Conservation (phyloP, 2,888 invertebrate genomes). For the Sclerodermus sp. region DNA sequence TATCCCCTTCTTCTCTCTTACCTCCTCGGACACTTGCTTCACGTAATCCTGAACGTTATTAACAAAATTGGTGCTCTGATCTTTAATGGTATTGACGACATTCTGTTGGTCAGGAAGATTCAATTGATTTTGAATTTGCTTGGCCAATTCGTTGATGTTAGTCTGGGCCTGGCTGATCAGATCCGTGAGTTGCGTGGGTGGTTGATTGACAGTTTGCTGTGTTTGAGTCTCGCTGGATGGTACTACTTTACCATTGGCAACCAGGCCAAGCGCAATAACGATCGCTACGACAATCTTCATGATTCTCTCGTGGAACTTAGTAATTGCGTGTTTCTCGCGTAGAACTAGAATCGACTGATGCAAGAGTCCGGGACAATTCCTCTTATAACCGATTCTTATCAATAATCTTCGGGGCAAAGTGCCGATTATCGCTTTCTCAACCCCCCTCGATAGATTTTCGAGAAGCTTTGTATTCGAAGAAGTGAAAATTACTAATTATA, state of each 20-base stretch:
- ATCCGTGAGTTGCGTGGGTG: slow-evolving; percentile 27
- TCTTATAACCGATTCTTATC: slow-evolving; percentile 49
- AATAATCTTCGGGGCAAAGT: slow-evolving; percentile 37
- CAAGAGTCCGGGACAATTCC: slow-evolving; percentile 16
- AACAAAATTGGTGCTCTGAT: slow-evolving; percentile 37
- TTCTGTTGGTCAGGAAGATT: slow-evolving; percentile 41
- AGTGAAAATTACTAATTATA: too few species aligned
- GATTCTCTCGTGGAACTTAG: too few species aligned
- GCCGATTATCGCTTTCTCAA: slow-evolving; percentile 23
- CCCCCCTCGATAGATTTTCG: too few species aligned
- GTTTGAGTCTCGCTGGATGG: slow-evolving; percentile 12
- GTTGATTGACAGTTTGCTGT: slow-evolving; percentile 17
- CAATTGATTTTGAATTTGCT: slow-evolving; percentile 39
- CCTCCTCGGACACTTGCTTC: slow-evolving; percentile 38
- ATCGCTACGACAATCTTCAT: slow-evolving; percentile 29
- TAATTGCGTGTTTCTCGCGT: slow-evolving; percentile 8
- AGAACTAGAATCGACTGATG: slow-evolving; percentile 37
- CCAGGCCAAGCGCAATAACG: slow-evolving; percentile 13
- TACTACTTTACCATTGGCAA: slow-evolving; percentile 15
- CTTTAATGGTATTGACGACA: slow-evolving; percentile 37
- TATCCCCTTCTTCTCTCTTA: too few species aligned
- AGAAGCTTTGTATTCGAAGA: too few species aligned
- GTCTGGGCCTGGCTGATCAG: slow-evolving; percentile 39
- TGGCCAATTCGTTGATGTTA: slow-evolving; percentile 36
- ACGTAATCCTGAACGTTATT: slow-evolving; percentile 39